Percentiles rank a stretch among this genome's conserved stretches.
These are phyloP conservation scores for Falco cherrug DNA, from an alignment of 2,797 vertebrate genomes.

Conservation along the genomic window DNA sequence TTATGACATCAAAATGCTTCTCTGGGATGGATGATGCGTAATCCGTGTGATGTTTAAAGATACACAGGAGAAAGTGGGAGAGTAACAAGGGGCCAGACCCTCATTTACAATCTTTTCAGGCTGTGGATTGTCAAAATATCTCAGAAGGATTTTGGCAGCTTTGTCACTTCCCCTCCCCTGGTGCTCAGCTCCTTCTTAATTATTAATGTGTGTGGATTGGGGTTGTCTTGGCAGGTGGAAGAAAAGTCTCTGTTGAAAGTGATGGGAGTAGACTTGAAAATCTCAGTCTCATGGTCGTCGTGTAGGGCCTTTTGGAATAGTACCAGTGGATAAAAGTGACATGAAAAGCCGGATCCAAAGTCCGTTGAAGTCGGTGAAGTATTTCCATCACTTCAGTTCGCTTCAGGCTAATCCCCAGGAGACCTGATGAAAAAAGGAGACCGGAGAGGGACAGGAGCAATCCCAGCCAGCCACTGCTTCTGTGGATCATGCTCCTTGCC, in stretches of 20 bases:
- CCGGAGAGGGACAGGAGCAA: accelerated
- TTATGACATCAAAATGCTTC: conserved; percentile 59
- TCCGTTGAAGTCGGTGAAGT: neutral
- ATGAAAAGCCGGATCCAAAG: neutral
- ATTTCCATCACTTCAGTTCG: neutral
- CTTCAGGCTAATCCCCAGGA: neutral
- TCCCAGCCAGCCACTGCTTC: neutral
- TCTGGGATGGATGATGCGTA: conserved; percentile 48
- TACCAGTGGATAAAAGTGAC: neutral
- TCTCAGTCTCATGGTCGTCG: neutral
- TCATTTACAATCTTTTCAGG: conserved; percentile 69
- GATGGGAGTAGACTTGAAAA: conserved; percentile 23
- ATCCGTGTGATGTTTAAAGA: conserved; percentile 49
- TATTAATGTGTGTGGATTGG: conserved; percentile 3
- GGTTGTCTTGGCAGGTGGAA: conserved; percentile 31
- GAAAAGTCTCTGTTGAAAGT: conserved; percentile 45
- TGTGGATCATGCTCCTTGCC: accelerated
- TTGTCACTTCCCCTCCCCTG: conserved; percentile 62
- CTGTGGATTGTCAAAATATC: conserved; percentile 66
- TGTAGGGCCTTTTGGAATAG: neutral
- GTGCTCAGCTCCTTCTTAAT: conserved; percentile 63
- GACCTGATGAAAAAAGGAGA: neutral
- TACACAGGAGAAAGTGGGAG: conserved; percentile 10
- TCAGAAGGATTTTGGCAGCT: conserved; percentile 55
- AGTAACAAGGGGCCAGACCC: conserved; percentile 27